Evolutionary conservation across 2,113 vertebrate species (phyloP), one percentile per base, ranked within the genome.

Genomic region (Leucopsar rothschildi): DNA sequence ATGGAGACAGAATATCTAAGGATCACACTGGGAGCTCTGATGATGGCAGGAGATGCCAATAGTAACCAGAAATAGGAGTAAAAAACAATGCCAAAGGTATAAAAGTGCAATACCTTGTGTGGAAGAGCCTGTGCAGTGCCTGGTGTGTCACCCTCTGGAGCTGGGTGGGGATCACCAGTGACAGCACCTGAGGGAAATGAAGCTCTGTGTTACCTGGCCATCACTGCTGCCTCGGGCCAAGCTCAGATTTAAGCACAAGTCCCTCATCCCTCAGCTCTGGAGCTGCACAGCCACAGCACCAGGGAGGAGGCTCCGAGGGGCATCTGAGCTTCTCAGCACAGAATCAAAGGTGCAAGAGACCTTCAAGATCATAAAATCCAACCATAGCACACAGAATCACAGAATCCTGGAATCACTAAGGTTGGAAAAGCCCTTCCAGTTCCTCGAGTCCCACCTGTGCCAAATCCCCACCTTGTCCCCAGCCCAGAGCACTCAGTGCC

Each of bases 121-220:
- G 98, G 88, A 99, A 99, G 78, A 99, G 92, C 80, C 95, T 97
- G 97, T 98, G 98, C 52, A 98, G 49, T 4, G 53, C 73, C 88
- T 72, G 65, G 11, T 97, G 98, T 25, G 80, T 90, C 68, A 95
- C 79, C 23, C 56, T 97, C 60, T 98, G 98, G n/a, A 99, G 95
- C 95, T 97, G 97, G 52, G 76, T 78, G 72, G 99, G 99, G 64
- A 98, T 97, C 75, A 99, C 29, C 15, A 82, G 91, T 16, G 97
- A 96, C 72, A 98, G 6, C 2, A 98, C 68, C 99, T 99, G 97
- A 63, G 96, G 94, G 25, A 88, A 52, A 92, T 2, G 37, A 60
- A 64, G 71, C 20, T 63, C 60, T 10, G 40, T 82, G 39, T 92
- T 15, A 75, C 5, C 60, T 24, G 60, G 52, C 79, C 76, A 37